Evolutionary conservation across 2,797 vertebrate genomes (phyloP).

Genomic region (Catharus ustulatus): DNA sequence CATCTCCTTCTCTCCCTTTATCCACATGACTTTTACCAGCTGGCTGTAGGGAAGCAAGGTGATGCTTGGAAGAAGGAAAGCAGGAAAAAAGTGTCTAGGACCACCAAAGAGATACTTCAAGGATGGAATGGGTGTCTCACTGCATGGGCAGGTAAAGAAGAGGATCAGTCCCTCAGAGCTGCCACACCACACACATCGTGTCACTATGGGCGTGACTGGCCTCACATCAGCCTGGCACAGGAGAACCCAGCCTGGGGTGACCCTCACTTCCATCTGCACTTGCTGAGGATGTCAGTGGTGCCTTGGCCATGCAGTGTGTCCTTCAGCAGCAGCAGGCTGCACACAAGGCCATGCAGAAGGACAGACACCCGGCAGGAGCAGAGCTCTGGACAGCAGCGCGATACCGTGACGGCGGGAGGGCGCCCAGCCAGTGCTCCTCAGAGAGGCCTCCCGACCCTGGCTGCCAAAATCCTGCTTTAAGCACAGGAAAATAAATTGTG

Average conservation of each 20-base stretch:
- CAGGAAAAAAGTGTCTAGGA: background rate
- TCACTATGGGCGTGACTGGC: background rate
- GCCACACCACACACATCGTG: fast-evolving
- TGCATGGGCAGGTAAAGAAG: background rate
- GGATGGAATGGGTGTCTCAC: background rate
- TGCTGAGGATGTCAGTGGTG: background rate
- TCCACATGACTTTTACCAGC: background rate
- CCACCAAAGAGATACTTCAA: background rate
- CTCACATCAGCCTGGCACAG: background rate
- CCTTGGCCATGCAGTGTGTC: fast-evolving
- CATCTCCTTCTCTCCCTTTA: background rate
- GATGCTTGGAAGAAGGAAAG: background rate
- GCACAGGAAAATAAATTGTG: constrained; percentile 59
- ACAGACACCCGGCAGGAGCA: fast-evolving
- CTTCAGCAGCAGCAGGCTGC: background rate
- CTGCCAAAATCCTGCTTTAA: constrained; percentile 57
- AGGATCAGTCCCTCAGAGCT: background rate
- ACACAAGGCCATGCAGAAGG: background rate
- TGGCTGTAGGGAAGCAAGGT: background rate
- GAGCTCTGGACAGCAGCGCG: background rate
- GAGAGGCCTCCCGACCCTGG: constrained; percentile 50
- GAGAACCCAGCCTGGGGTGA: background rate
- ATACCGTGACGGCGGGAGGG: background rate
- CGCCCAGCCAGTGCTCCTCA: background rate
- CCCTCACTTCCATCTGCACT: background rate